Evolutionary conservation across 2,797 vertebrate species (phyloP).

Genomic region (Gallinago stenura): DNA sequence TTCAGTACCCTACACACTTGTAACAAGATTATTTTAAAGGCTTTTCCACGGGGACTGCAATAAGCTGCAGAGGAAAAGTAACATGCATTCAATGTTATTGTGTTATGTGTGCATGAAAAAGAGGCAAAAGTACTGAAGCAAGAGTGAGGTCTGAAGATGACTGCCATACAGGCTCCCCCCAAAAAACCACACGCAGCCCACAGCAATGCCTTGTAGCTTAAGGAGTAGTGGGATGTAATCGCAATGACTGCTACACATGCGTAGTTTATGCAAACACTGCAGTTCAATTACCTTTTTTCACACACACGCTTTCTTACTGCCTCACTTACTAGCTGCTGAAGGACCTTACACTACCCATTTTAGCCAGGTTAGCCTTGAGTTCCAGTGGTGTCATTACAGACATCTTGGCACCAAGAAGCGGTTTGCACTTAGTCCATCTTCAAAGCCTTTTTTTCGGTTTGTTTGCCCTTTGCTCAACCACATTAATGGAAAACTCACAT

Average conservation of each 20-base stretch:
- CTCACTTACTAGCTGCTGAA: conserved; percentile 83
- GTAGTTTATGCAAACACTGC: conserved; percentile 81
- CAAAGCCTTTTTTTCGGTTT: background rate
- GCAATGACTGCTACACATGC: conserved; percentile 84
- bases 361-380: conserved; percentile 73
- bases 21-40: conserved; percentile 78
- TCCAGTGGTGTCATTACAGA: conserved; percentile 71
- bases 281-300: conserved; percentile 85
- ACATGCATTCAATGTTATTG: conserved; percentile 83
- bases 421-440: conserved; percentile 40
- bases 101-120: conserved; percentile 86
- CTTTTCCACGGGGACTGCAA: conserved; percentile 87
- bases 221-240: conserved; percentile 80
- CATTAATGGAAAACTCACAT: conserved; percentile 19
- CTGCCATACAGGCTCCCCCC: conserved; percentile 81
- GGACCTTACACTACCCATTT: conserved; percentile 77
- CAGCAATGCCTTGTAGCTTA: conserved; percentile 83
- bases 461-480: conserved; percentile 15
- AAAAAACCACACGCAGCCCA: conserved; percentile 83
- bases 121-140: conserved; percentile 87
- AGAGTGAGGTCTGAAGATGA: conserved; percentile 84
- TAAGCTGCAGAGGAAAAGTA: conserved; percentile 82
- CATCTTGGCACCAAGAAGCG: background rate
- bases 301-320: conserved; percentile 83
- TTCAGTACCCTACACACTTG: conserved; percentile 71